Evolutionary conservation across 1,140 invertebrate genomes (phyloP).

Genomic region (Drosophila virilis): DNA sequence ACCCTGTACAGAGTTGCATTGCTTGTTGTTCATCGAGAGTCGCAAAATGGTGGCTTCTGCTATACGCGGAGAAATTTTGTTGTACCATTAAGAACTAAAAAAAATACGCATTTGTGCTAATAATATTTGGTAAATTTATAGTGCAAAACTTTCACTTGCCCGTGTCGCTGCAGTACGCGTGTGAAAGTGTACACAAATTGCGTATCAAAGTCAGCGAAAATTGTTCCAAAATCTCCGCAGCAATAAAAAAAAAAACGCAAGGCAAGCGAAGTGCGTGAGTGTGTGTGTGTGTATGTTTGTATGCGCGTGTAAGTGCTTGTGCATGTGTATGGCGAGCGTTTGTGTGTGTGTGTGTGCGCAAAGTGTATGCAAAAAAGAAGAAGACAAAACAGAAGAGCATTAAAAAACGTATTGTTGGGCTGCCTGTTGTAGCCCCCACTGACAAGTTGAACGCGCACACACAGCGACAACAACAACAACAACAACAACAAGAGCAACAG

Average conservation of each 20-base stretch:
- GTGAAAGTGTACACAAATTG: conserved; percentile 49
- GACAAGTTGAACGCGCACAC: conserved; percentile 72
- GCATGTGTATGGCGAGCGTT: conserved; percentile 42
- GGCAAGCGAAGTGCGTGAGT: conserved; percentile 75
- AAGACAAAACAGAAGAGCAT: conserved; percentile 76
- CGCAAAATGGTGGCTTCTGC: conserved; percentile 75
- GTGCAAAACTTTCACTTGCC: conserved; percentile 59
- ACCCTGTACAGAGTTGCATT: conserved; percentile 34
- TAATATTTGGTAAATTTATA: conserved; percentile 63
- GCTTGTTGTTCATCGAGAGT: conserved; percentile 51
- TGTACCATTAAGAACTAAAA: conserved; percentile 71
- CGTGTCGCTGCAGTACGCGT: conserved; percentile 52
- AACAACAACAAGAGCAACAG: conserved; percentile 41
- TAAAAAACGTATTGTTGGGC: conserved; percentile 66
- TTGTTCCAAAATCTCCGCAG: conserved; percentile 52
- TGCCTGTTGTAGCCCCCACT: conserved; percentile 22
- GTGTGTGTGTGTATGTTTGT: conserved; percentile 51
- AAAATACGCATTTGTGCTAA: conserved; percentile 66
- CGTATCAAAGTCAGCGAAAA: conserved; percentile 57
- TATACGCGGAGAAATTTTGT: conserved; percentile 73
- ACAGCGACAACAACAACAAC: conserved; percentile 48
- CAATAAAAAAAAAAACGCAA: conserved; percentile 68
- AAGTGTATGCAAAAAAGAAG: conserved; percentile 82
- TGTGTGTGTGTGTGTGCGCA: conserved; percentile 69
- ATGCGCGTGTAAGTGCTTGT: conserved; percentile 42